phyloP scores from a whole-genome alignment of 37 sponge, comb jelly and placozoan species.

The Spongia lamella region DNA sequence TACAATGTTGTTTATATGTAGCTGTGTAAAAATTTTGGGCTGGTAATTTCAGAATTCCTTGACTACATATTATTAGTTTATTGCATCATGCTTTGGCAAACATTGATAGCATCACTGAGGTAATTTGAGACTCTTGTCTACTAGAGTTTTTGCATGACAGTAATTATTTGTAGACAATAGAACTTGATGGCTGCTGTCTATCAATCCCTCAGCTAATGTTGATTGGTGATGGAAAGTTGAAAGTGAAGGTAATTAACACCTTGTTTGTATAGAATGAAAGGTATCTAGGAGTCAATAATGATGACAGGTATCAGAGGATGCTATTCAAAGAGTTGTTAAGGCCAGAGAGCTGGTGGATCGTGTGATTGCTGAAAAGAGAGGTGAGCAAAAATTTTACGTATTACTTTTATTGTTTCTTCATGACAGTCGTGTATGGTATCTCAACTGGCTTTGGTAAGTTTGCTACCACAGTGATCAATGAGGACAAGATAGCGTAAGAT shows the following conservation, averaged over 20 bases:
- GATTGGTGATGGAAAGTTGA: conserved; percentile 59
- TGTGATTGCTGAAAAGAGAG: conserved; percentile 45
- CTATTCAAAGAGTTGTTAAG: conserved; percentile 33
- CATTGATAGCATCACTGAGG: conserved; percentile 25
- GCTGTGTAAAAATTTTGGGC: conserved; percentile 2
- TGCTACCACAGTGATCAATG: conserved; percentile 66
- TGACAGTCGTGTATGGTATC: conserved; percentile 85
- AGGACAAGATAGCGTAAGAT: conserved; percentile 56
- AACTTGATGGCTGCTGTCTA: conserved; percentile 73
- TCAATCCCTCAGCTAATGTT: conserved; percentile 47
- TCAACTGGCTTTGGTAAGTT: conserved; percentile 94
- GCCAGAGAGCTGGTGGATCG: conserved; percentile 64
- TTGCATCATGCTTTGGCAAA: neutral
- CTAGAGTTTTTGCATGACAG: neutral
- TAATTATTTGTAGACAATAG: conserved; percentile 27
- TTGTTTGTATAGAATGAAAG: too few relatives aligned
- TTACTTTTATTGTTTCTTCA: neutral
- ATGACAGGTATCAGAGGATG: conserved; percentile 45
- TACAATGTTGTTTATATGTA: too few relatives aligned
- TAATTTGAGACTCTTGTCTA: neutral
- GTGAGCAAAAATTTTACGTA: conserved; percentile 12
- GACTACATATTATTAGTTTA: neutral
- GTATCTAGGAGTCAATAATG: too few relatives aligned
- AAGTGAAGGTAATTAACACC: conserved; percentile 45
- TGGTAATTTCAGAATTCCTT: conserved; percentile 2